Evolutionary conservation across 1,140 invertebrate species (phyloP), one percentile per base, ranked within the genome.

Genomic region (Aradophagus sp.): DNA sequence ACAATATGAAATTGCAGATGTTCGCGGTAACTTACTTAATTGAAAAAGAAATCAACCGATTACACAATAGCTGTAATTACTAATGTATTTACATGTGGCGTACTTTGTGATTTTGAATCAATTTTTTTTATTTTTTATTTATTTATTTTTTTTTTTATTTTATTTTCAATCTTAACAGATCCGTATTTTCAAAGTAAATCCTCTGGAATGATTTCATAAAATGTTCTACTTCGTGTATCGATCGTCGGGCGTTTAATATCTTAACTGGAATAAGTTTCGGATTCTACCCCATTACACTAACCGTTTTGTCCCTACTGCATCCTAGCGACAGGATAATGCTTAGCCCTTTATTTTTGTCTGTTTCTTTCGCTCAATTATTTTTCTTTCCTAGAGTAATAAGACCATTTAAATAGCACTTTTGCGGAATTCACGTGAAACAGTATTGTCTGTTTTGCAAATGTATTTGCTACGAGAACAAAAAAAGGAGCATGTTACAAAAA

Each of bases 241-340:
- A 77, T 73, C 70, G 55, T 15, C 36, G 42, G 61, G 69, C 73
- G 56, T 72, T 79, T 74, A 78, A 82, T 80, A 78, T 75, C 75
- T 78, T 77, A 78, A 80, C 73, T 68, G 72, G 76, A 81, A 80
- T 82, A 80, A 82, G 74, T 81, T 74, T 67, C 48, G 70, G 67
- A 78, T 79, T 80, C 75, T 81, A 77, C 73, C 71, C 80, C 77
- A 81, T 82, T 82, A 80, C 76, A 71, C 78, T 77, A 81, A 82
- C 74, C 74, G 71, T 73, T 73, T 56, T 76, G 79, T 74, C 79
- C 66, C 68, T 75, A 68, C 70, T 75, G 66, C 73, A 58, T 77
- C 77, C 74, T 79, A 69, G 72, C 75, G 69, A 73, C 68, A 42
- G 70, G 76, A 75, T 80, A 80, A 79, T 79, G 52, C 76, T 74